These are phyloP conservation scores for Hippasteria phrygiana DNA, from an alignment of 53 echinoderm and acorn worm genomes.

Conservation along the genomic window DNA sequence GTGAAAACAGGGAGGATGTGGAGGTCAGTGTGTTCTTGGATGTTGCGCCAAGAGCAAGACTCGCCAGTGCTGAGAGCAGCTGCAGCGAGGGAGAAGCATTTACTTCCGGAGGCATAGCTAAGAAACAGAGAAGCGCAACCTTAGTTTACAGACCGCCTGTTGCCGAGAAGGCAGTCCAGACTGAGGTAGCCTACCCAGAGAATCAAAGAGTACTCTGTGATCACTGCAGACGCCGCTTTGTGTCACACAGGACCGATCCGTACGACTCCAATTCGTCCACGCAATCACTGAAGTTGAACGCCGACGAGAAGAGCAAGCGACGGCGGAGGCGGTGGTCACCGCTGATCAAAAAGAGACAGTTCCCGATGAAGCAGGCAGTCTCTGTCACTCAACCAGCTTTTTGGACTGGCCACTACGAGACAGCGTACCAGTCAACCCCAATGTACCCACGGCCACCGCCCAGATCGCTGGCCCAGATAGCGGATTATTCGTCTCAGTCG, in stretches of 20 bases:
- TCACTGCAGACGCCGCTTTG: conserved; percentile 41
- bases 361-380: conserved; percentile 16
- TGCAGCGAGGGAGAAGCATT: neutral
- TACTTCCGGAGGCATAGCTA: neutral
- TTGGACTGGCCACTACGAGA: neutral
- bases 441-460: neutral
- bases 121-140: conserved; percentile 11
- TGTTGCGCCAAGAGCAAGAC: conserved; percentile 7
- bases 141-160: neutral
- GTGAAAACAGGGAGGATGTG: neutral
- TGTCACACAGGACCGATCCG: conserved; percentile 15
- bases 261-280: conserved; percentile 59
- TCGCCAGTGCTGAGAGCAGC: conserved; percentile 28
- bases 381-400: neutral
- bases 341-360: conserved; percentile 34
- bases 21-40: conserved; percentile 27
- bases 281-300: conserved; percentile 26
- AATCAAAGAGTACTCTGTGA: conserved; percentile 34
- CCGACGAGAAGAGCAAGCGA: conserved; percentile 32
- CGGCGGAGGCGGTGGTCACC: conserved; percentile 46
- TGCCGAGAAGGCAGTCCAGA: conserved; percentile 48
- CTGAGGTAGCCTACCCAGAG: conserved; percentile 3
- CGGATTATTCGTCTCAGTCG: conserved; percentile 6
- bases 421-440: neutral
- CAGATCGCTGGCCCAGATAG: neutral